A percentile compares a stretch with the other conserved stretches of the same genome.
Evolutionary conservation across 2,113 vertebrate species (phyloP).

Genomic region (zebrafish (Danio rerio)): GRCz12tu NC_133199.1:38641501-38642000

Average conservation of each 20-base stretch:
- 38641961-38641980: not conserved
- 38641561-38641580: not conserved
- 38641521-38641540: not conserved
- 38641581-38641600: not conserved
- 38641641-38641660: not conserved
- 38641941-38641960: not conserved
- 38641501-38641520: not conserved
- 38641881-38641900: not conserved
- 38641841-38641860: not conserved
- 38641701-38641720: constrained; percentile 5
- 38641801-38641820: constrained; percentile 12
- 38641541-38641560: not conserved
- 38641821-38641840: constrained; percentile 20
- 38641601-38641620: constrained; percentile 11
- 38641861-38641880: not conserved
- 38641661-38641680: not conserved
- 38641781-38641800: not conserved
- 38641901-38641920: not conserved
- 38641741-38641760: constrained; percentile 25
- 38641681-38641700: not conserved
- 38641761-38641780: not conserved
- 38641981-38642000: not conserved
- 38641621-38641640: constrained; percentile 5
- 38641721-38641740: constrained; percentile 31
- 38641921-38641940: not conserved